Evolutionary conservation across 2,888 invertebrate species (phyloP), one percentile per base, ranked within the genome.

Genomic region (Agriopis leucophaearia): DNA sequence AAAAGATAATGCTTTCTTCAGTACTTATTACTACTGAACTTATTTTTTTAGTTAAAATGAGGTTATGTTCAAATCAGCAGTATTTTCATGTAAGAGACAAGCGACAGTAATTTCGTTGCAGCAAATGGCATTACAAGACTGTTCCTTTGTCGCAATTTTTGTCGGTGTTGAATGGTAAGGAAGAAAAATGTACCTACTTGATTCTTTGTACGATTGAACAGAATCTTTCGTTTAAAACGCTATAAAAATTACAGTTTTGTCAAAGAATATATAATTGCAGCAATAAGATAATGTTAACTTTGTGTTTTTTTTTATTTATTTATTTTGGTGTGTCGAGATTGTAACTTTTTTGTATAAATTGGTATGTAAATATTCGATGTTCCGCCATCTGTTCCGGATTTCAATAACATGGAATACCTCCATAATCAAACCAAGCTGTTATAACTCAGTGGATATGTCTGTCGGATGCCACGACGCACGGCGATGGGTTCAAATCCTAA

Each of bases 81-180:
- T 50, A 35, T 60, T 61, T 44, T 52, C 44, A 44, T 35, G 35
- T 44, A 45, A 45, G 9, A 12, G 35, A 18, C 15, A 42, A 45
- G 48, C 47, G 47, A 55, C 55, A 40, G 38, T 35, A 50, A 60
- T 60, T 60, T 13, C 60, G 55, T 55, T 44, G 44, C 40, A 62
- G 12, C 42, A 55, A 54, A 64, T 54, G 16, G 44, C 50, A 60
- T 55, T 59, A 62, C 47, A 65, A 58, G 51, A 65, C 57, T 36
- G 47, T 54, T 65, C 66, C 65, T 69, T 62, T 65, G 62, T 50
- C 42, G 44, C n/a, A n/a, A n/a, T n/a, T n/a, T n/a, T n/a, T n/a
- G n/a, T n/a, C n/a, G 15, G 42, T 35, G 38, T 58, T 15, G 45
- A 40, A 56, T 63, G 52, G 62, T 48, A 9, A 40, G 38, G 45